phyloP scores from a whole-genome alignment of 1,140 invertebrate genomes.

The Goniozus legneri region DNA sequence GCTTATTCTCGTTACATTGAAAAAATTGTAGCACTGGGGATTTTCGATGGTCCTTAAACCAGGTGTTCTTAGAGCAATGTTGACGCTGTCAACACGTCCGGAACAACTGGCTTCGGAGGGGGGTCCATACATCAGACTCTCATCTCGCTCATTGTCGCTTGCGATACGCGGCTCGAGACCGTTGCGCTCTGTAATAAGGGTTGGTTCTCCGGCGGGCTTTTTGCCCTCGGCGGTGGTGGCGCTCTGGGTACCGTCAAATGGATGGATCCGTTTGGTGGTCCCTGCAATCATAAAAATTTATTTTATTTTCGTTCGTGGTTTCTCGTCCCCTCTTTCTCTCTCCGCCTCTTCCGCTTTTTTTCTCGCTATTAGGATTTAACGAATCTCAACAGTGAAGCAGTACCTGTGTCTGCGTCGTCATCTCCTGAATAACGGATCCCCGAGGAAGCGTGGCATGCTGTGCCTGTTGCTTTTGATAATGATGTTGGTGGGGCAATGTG shows the following conservation, averaged over 20 bases:
- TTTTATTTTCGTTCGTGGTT: too few relatives aligned
- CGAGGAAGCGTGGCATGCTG: conserved; percentile 48
- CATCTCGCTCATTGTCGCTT: conserved; percentile 78
- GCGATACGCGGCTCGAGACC: conserved; percentile 59
- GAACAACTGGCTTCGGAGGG: conserved; percentile 47
- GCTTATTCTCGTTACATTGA: not conserved
- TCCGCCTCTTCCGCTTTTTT: too few relatives aligned
- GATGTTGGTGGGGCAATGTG: conserved; percentile 55
- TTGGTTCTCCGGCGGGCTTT: conserved; percentile 59
- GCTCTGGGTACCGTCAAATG: conserved; percentile 58
- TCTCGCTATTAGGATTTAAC: too few relatives aligned
- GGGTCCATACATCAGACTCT: conserved; percentile 72
- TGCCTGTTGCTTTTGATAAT: conserved; percentile 56
- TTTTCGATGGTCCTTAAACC: not conserved
- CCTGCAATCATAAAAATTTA: conserved; percentile 30
- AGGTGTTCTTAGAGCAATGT: conserved; percentile 41
- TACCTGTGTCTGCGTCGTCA: conserved; percentile 41
- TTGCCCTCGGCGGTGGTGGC: conserved; percentile 57
- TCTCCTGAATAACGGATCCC: conserved; percentile 44
- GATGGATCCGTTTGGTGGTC: conserved; percentile 60
- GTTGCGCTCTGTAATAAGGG: conserved; percentile 52
- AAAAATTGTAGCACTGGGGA: not conserved
- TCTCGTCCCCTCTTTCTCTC: too few relatives aligned
- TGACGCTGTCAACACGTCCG: conserved; percentile 48
- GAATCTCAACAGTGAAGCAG: too few relatives aligned